Evolutionary conservation across 2,113 vertebrate species (phyloP), one percentile per base, ranked within the genome.

Genomic region (Cichladusa arquata): DNA sequence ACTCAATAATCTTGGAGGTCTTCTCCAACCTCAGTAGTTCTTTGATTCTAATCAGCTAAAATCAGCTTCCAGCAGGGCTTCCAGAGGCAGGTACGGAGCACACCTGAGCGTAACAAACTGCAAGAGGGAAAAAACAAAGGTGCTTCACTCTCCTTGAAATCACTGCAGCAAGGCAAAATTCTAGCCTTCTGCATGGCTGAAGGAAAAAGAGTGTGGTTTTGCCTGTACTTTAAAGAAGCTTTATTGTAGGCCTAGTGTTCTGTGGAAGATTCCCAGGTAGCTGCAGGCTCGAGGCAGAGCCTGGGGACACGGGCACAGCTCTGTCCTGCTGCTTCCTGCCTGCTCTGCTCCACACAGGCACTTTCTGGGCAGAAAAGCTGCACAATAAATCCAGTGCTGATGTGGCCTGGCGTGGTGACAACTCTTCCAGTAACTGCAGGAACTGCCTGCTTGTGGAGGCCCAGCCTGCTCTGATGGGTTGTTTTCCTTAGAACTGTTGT

Each of bases 351-450:
- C 61, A 34, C 82, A 25, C 88, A 90, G 70, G 31, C 44, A 2
- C 70, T 92, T 93, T 85, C 82, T 96, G 92, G 92, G 85, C 88
- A 65, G 87, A 78, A 71, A 56, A 87, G 14, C 78, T 92, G 85
- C 36, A 14, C 56, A 65, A 31, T 40, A 47, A 91, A 93, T 93
- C 77, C 92, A 88, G 14, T 8, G 11, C 86, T 95, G 93, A 91
- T 91, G 95, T 94, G 95, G 92, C 95, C 92, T 96, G 93, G 92
- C 92, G 8, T 72, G 36, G 85, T 76, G 64, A 76, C 6, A 92
- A 58, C 79, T 93, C 95, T 96, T 96, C 85, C 92, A 94, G 96
- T 96, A 96, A 95, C 88, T 79, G 79, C 58, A 81, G 92, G 40
- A 67, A 31, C 92, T 90, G 90, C 74, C 70, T 5, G 1, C 66